Conservation (phyloP, 2,797 vertebrate genomes). For the Cynodonichthys magdalenae region DNA sequence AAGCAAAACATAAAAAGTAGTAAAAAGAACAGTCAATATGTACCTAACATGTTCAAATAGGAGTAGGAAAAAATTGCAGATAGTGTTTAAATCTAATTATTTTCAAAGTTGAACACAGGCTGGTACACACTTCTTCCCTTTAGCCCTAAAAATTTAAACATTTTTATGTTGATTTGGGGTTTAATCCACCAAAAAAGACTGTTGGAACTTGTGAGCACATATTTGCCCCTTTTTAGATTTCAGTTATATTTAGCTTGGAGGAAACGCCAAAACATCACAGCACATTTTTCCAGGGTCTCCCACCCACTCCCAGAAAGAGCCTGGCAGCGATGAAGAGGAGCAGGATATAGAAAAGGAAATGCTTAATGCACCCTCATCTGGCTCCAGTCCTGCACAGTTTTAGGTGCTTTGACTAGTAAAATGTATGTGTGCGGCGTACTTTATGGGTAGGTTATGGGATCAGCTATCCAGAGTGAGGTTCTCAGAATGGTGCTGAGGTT, state of each 20-base stretch:
- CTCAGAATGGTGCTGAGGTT: conserved; percentile 68
- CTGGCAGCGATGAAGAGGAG: conserved; percentile 51
- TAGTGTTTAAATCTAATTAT: no score
- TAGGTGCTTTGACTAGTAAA: conserved; percentile 46
- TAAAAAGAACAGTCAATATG: no score
- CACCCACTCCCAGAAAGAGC: conserved; percentile 57
- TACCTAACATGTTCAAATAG: no score
- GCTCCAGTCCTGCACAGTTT: conserved; percentile 46
- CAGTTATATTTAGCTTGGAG: conserved; percentile 60
- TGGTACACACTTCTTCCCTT: background rate
- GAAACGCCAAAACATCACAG: conserved; percentile 83
- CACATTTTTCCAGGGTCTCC: conserved; percentile 64
- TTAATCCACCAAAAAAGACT: conserved; percentile 28
- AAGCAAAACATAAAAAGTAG: no score
- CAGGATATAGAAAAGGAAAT: conserved; percentile 50
- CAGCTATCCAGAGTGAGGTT: conserved; percentile 70
- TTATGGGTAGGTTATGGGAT: conserved; percentile 61
- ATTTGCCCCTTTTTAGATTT: conserved; percentile 35
- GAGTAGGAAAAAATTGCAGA: no score
- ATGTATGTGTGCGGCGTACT: conserved; percentile 30
- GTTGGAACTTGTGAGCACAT: conserved; percentile 26
- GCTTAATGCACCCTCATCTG: conserved; percentile 56
- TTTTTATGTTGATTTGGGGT: conserved; percentile 68
- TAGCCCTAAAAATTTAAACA: conserved; percentile 38
- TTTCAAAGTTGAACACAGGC: no score